Conservation (phyloP, 2,113 vertebrate genomes). For the Globicephala melas region DNA sequence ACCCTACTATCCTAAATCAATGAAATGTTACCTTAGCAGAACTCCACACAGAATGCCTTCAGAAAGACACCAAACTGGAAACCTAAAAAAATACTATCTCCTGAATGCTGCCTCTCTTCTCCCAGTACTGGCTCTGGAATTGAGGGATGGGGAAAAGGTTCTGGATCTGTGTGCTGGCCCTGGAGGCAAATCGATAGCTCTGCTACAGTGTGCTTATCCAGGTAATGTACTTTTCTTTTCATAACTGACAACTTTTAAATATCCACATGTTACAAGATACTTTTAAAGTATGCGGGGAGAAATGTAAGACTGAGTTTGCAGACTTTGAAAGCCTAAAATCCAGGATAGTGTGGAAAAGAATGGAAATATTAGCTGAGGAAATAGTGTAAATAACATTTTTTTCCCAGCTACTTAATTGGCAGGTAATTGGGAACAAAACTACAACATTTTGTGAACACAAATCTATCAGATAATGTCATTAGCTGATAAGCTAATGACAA, state of each 20-base stretch:
- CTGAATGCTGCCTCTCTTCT: constrained; percentile 95
- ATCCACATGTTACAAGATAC: not conserved
- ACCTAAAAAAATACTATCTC: constrained; percentile 92
- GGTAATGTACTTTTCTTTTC: constrained; percentile 77
- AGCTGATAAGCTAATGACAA: not conserved
- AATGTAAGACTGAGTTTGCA: not conserved
- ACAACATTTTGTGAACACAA: not conserved
- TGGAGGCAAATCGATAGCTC: constrained; percentile 92
- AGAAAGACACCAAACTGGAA: constrained; percentile 87
- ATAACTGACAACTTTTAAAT: not conserved
- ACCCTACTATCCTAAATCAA: constrained; percentile 68
- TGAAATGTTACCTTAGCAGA: constrained; percentile 88
- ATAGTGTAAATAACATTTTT: not conserved
- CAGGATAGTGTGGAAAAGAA: not conserved
- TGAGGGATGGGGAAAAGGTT: constrained; percentile 88
- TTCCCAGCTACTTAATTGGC: not conserved
- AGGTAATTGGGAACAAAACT: not conserved
- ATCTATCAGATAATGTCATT: not conserved
- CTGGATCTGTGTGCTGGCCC: constrained; percentile 97
- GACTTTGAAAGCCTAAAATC: not conserved
- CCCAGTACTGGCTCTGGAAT: constrained; percentile 90
- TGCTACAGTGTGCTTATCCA: constrained; percentile 91
- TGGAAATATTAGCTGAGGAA: not conserved
- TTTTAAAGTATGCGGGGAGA: not conserved
- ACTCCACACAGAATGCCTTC: constrained; percentile 84